Evolutionary conservation across 2,113 vertebrate species (phyloP), one percentile per base, ranked within the genome.

Genomic region (Manacus vitellinus): DNA sequence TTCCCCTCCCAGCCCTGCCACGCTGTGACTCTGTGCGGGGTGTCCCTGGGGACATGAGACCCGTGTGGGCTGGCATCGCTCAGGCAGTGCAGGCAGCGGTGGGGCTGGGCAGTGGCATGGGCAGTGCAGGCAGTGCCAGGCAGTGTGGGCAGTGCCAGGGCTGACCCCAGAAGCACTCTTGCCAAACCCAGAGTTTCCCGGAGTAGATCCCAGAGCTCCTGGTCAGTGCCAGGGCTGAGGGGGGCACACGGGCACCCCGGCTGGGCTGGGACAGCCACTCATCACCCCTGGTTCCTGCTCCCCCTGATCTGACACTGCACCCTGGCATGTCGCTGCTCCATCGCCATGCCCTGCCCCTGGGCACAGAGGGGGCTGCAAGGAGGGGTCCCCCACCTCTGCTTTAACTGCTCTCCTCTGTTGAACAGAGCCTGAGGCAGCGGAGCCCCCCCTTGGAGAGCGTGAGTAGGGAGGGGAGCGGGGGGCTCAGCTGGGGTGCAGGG

Each of bases 381-480:
- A 46, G 37, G 33, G 13, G 18, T 74, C 23, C 44, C 33, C 49
- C 33, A 20, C 13, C 9, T 47, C 56, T 71, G 68, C 56, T 51
- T 91, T 98, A 97, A 98, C 94, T 91, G 83, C 71, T 75, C 44
- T 94, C 97, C 96, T 98, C 96, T 98, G 88, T 97, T 96, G 96
- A 97, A 96, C 97, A 98, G 97, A 98, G 82, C 95, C 92, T 93
- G 94, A 97, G 94, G 96, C 91, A 91, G 12, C 47, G 66, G 96
- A 97, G 44, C 59, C 94, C 94, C 95, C 80, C n/a, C 92, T 70
- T 77, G 93, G 97, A 98, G 86, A 97, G 84, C 8, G 88, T 97
- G 90, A 97, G 96, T 97, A 97, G 84, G 46, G 62, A 97, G 76
- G 41, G 67, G 49, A 66, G 25, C 0, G 0, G 18, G 78, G 58